phyloP scores from a whole-genome alignment of 1,140 invertebrate species.

The Mercenaria mercenaria region DNA sequence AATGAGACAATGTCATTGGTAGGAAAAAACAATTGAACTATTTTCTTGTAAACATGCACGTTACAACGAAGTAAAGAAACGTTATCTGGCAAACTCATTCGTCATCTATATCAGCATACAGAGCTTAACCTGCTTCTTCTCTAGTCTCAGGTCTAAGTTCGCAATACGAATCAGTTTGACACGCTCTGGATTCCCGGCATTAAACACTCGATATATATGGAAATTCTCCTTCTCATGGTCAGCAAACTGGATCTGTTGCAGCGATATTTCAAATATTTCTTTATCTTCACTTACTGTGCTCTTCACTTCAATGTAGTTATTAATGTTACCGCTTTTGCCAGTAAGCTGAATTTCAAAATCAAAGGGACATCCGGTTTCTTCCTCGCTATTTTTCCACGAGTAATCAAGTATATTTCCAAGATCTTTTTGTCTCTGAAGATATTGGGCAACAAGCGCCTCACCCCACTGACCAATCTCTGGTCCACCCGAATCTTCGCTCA shows the following conservation, averaged over 20 bases:
- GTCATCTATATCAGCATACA: conserved; percentile 82
- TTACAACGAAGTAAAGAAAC: too few relatives aligned
- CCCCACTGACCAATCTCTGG: conserved; percentile 79
- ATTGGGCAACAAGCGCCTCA: conserved; percentile 80
- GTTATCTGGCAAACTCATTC: too few relatives aligned
- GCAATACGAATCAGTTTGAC: conserved; percentile 77
- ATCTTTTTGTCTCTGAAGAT: conserved; percentile 75
- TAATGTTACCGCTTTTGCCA: conserved; percentile 61
- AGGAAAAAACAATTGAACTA: too few relatives aligned
- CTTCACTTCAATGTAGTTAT: conserved; percentile 78
- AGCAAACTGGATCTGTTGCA: conserved; percentile 81
- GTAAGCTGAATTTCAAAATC: conserved; percentile 77
- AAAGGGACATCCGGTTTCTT: conserved; percentile 78
- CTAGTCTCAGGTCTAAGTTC: conserved; percentile 75
- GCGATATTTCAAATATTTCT: conserved; percentile 82
- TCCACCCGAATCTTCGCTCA: conserved; percentile 16
- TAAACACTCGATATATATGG: conserved; percentile 83
- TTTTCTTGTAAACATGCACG: too few relatives aligned
- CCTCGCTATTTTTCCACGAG: conserved; percentile 76
- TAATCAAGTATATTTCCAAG: conserved; percentile 68
- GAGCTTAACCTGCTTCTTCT: conserved; percentile 75
- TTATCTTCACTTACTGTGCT: conserved; percentile 79
- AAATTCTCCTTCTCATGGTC: conserved; percentile 75
- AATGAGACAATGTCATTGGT: too few relatives aligned
- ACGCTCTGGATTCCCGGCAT: conserved; percentile 73